phyloP scores from a whole-genome alignment of 2,888 invertebrate species.

The Drosophila anomelani region DNA sequence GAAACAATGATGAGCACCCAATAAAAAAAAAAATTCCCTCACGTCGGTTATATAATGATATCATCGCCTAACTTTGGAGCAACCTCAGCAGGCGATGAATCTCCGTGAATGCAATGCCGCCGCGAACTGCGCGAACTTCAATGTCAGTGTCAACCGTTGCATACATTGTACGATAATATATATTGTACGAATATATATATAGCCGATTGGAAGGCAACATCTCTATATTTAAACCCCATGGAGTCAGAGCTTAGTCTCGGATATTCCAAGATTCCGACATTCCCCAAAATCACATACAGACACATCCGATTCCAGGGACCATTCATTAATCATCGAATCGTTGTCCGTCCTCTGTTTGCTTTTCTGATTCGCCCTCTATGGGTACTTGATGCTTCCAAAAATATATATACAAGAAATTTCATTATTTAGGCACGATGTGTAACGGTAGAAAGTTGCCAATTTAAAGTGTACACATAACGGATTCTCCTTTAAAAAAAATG shows the following conservation, averaged over 20 bases:
- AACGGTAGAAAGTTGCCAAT: slow-evolving; percentile 71
- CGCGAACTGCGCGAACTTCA: slow-evolving; percentile 19
- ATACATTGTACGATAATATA: slow-evolving; percentile 11
- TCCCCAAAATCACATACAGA: slow-evolving; percentile 6
- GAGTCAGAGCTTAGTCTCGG: slow-evolving; percentile 3
- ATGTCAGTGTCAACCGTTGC: slow-evolving; percentile 41
- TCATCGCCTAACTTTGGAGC: slow-evolving; percentile 66
- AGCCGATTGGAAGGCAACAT: slow-evolving; percentile 5
- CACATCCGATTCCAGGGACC: slow-evolving; percentile 19
- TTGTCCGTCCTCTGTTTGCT: slow-evolving; percentile 50
- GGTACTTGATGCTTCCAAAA: slow-evolving; percentile 10
- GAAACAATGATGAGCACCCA: slow-evolving; percentile 65
- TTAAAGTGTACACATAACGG: slow-evolving; percentile 34
- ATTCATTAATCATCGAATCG: slow-evolving; percentile 33
- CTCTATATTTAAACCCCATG: slow-evolving; percentile 21
- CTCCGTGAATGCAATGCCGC: slow-evolving; percentile 43
- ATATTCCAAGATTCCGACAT: slow-evolving; percentile 15
- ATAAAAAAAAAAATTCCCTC: slow-evolving; percentile 63
- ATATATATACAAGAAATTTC: slow-evolving; percentile 7
- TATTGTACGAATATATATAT: not conserved
- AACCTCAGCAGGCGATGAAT: slow-evolving; percentile 26
- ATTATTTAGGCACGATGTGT: slow-evolving; percentile 46
- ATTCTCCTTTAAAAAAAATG: not conserved
- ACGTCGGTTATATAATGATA: slow-evolving; percentile 64
- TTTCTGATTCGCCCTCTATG: slow-evolving; percentile 57